Evolutionary conservation across 1,140 invertebrate genomes (phyloP), one percentile per base, ranked within the genome.

Genomic region (Brevipalpus yothersi): DNA sequence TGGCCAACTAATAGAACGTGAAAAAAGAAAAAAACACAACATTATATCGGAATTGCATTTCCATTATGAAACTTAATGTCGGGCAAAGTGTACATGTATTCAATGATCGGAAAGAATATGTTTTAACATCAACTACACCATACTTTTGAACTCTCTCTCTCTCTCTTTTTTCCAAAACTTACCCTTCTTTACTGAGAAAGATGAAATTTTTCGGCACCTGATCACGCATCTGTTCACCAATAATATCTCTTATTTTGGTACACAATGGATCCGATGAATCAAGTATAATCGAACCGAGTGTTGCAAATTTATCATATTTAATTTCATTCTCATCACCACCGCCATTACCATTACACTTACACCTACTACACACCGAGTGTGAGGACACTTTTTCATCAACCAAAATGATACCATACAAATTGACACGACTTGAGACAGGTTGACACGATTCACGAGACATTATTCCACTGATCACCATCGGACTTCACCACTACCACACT

Each of bases 171-270:
- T 5, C 13, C 7, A 42, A n/a, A n/a, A 15, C 56, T 61, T 67
- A 70, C 69, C 67, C 67, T 53, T 69, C 63, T 61, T 65, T 65
- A 19, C 68, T 65, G 17, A 65, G 64, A 41, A 69, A 68, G 10
- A 45, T 63, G 45, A 67, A 70, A 17, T 45, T 56, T n/a, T 60
- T 53, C 13, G 67, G 68, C 42, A 66, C 31, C 31, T 31, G 45
- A 41, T 53, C 58, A 7, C 62, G 56, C n/a, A 65, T 39, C 61
- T 65, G 62, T 1, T 54, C 47, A 41, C 58, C 56, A 42, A 65
- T 61, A 19, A 60, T 31, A 15, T 55, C 40, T 11, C 64, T 42
- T 8, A 65, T 17, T 55, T 63, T 61, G n/a, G 62, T 59, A 10
- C 54, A 11, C 17, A 11, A 53, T 5, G 61, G 43, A 11, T 43